Percentiles rank a stretch among this genome's conserved stretches.
phyloP scores from a whole-genome alignment of 1,140 invertebrate genomes.

The Liolophura sinensis region DNA sequence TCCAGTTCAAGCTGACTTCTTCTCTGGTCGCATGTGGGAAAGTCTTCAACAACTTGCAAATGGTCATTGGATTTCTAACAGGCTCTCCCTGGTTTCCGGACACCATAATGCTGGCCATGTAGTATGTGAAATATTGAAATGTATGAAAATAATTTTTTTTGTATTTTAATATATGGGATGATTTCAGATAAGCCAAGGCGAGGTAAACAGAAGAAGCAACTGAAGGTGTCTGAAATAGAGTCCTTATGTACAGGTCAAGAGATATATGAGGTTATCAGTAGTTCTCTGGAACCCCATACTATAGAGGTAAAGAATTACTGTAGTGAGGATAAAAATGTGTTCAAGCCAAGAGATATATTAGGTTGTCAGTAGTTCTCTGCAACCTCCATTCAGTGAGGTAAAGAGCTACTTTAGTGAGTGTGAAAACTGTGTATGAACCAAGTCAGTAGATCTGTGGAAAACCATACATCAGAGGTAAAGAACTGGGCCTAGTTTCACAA shows the following conservation, averaged over 20 bases:
- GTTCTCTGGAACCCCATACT: slow-evolving; percentile 33
- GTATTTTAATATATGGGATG: neutral
- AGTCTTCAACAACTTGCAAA: no score
- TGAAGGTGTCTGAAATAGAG: slow-evolving; percentile 26
- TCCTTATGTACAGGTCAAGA: slow-evolving; percentile 39
- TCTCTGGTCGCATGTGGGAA: no score
- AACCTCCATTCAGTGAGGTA: slow-evolving; percentile 34
- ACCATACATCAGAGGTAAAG: neutral
- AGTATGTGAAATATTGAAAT: neutral
- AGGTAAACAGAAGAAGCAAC: slow-evolving; percentile 16
- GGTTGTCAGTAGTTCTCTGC: no score
- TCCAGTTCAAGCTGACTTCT: no score
- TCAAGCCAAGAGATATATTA: no score
- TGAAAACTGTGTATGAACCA: neutral
- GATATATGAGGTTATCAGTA: slow-evolving; percentile 40
- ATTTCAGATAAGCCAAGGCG: slow-evolving; percentile 13
- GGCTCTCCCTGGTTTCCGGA: neutral
- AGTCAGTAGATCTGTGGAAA: no score
- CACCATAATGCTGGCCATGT: neutral
- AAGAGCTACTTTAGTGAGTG: no score
- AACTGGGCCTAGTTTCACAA: no score
- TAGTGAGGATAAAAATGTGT: neutral
- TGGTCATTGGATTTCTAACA: neutral
- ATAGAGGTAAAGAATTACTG: slow-evolving; percentile 29
- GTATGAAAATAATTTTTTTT: neutral